Percentiles rank a stretch among this genome's conserved stretches.
phyloP scores from a whole-genome alignment of 2,888 invertebrate genomes.

The Polydesmus complanatus region DNA sequence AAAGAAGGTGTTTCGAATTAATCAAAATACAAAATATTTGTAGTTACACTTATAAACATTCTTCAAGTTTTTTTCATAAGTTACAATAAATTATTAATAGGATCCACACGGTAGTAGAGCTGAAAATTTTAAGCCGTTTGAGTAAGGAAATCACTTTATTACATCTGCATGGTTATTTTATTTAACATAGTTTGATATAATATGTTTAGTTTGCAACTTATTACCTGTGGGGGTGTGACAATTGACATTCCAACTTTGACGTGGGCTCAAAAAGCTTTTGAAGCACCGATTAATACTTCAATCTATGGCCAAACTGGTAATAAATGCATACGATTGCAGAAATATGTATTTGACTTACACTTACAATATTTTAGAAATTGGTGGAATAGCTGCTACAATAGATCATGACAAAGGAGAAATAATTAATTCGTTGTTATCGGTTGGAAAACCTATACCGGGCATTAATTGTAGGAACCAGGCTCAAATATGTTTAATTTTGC shows the following conservation, averaged over 20 bases:
- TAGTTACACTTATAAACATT: no score
- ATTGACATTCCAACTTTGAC: neutral
- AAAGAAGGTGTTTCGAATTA: no score
- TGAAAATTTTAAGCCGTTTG: neutral
- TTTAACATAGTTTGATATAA: no score
- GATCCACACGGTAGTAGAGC: neutral
- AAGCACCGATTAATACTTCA: neutral
- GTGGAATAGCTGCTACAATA: neutral
- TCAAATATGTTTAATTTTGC: neutral
- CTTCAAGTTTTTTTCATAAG: neutral
- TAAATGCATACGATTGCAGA: neutral
- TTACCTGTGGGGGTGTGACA: neutral
- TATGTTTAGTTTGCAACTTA: no score
- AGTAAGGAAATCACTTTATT: neutral
- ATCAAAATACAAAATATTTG: no score
- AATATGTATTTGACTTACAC: neutral
- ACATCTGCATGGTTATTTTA: neutral
- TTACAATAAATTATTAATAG: neutral
- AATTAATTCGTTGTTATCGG: neutral
- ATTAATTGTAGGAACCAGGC: neutral
- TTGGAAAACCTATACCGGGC: neutral
- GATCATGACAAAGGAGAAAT: neutral
- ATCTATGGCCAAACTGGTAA: neutral
- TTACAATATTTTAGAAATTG: neutral
- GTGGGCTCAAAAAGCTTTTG: neutral